Evolutionary conservation across 2,113 vertebrate species (phyloP), one percentile per base, ranked within the genome.

Genomic region (Fulica atra): DNA sequence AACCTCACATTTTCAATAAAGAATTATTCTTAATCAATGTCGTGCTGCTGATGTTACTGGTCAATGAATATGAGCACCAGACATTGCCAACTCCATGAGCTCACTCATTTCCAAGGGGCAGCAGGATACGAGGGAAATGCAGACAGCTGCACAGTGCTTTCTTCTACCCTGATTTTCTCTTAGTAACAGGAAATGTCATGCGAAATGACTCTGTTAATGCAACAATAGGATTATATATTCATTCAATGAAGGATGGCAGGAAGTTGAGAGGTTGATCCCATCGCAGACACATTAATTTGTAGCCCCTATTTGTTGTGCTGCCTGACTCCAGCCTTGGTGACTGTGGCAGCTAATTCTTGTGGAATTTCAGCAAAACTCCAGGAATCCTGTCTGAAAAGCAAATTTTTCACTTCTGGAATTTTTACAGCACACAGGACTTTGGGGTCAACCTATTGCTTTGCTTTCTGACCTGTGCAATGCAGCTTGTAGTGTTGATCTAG

Each of bases 61-160:
- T 5, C 1, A 0, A 14, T 19, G n/a, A 0, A 0, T 86, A 44
- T 73, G 29, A 53, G 31, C 35, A 48, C 44, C 26, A 71, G 53
- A 38, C 18, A 4, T 10, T 38, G 29, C 10, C 24, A 53, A 4
- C 8, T 42, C 26, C 26, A 10, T 2, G 8, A 81, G 35, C 24
- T 53, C 1, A 0, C 23, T 53, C 26, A 3, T 61, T 77, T 94
- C 59, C 42, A 66, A 79, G 29, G 29, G n/a, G 25, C 16, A 38
- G 42, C 20, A 78, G 73, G 61, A 38, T 28, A 51, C 33, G 56
- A 46, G 16, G 57, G 36, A 59, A 88, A 86, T 18, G 17, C 4
- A 63, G 86, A 86, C 31, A 93, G 38, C 60, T 71, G 51, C 20
- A 56, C 12, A 28, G 18, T 23, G 11, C 51, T 81, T 86, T 71